Evolutionary conservation across 2,888 invertebrate species (phyloP).

Genomic region (Dastarcus helophoroides): DNA sequence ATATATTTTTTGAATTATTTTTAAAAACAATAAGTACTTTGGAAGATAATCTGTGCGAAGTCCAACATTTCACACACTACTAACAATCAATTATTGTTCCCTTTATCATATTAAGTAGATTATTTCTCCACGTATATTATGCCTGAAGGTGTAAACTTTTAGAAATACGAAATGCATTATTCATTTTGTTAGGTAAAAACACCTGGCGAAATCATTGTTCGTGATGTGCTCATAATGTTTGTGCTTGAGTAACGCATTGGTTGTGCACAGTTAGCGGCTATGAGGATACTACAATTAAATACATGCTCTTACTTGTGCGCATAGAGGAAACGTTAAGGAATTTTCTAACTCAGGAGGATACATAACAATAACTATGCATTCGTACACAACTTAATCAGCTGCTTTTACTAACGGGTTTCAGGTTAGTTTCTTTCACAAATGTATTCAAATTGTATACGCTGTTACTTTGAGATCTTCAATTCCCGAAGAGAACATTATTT

Average conservation of each 20-base stretch:
- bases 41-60: too few relatives aligned
- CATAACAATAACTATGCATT: too few relatives aligned
- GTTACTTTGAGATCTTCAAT: too few relatives aligned
- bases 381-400: too few relatives aligned
- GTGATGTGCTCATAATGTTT: not conserved
- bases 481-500: too few relatives aligned
- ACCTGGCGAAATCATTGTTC: not conserved
- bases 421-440: too few relatives aligned
- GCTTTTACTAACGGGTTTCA: too few relatives aligned
- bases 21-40: not conserved
- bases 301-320: conserved; percentile 1
- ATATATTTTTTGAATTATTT: not conserved
- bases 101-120: conserved; percentile 1
- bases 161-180: conserved; percentile 1
- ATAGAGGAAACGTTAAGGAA: conserved; percentile 1
- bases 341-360: too few relatives aligned
- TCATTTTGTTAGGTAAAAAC: not conserved
- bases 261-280: not conserved
- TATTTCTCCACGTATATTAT: not conserved
- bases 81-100: not conserved
- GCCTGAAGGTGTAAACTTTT: not conserved
- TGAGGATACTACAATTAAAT: conserved; percentile 1
- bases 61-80: not conserved
- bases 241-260: not conserved
- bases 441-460: too few relatives aligned